phyloP scores from a whole-genome alignment of 1,140 invertebrate genomes.

The Medauroidea extradentata region DNA sequence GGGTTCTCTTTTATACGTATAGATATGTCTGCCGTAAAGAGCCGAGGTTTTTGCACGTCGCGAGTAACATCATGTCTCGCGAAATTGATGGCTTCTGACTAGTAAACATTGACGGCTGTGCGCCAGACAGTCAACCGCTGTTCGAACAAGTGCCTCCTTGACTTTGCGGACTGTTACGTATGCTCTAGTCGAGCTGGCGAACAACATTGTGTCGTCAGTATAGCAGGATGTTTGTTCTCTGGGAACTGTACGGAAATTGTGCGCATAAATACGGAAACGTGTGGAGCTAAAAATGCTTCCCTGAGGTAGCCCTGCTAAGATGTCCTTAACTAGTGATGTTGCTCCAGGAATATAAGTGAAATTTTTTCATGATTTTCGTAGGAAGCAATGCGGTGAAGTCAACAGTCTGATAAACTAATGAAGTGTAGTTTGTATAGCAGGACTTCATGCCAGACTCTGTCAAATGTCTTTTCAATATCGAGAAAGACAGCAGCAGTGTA shows the following conservation, averaged over 20 bases:
- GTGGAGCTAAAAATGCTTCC: constrained; percentile 11
- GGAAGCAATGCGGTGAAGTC: neutral
- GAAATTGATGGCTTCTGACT: neutral
- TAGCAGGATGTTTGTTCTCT: neutral
- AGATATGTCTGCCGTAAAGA: neutral
- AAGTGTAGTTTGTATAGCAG: constrained; percentile 12
- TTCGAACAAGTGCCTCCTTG: neutral
- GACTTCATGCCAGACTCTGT: constrained; percentile 34
- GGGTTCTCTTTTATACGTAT: too few relatives aligned
- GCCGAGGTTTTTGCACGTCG: neutral
- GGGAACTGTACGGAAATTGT: constrained; percentile 4
- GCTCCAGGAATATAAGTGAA: neutral
- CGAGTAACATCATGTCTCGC: neutral
- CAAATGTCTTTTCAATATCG: constrained; percentile 36
- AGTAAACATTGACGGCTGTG: neutral
- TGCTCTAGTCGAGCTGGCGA: neutral
- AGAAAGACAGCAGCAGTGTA: constrained; percentile 32
- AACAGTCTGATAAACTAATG: neutral
- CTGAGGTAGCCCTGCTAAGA: constrained; percentile 4
- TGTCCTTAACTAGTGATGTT: neutral
- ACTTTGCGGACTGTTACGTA: neutral
- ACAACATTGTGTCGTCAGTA: constrained; percentile 12
- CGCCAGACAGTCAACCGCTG: neutral
- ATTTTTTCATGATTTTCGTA: neutral
- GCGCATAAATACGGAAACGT: constrained; percentile 13